phyloP scores from a whole-genome alignment of 2,113 vertebrate species.

The Cyphomyrus plagiostoma region DNA sequence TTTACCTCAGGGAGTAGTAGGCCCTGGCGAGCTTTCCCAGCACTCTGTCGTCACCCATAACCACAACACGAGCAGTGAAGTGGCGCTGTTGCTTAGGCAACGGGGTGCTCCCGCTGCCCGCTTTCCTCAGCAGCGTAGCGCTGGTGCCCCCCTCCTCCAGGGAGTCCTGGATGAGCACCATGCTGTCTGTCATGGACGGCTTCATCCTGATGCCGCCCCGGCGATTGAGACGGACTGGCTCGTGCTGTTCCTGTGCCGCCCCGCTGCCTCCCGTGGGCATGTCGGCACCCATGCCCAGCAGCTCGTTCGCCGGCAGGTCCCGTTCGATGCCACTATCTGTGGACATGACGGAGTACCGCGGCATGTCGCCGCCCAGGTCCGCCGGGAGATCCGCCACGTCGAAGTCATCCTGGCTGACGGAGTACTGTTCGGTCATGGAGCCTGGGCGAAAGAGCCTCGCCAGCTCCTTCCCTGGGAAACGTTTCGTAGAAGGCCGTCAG shows the following conservation, averaged over 20 bases:
- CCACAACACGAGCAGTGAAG: conserved; percentile 75
- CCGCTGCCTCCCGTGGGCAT: not conserved
- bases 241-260: conserved; percentile 33
- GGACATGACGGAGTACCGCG: conserved; percentile 76
- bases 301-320: conserved; percentile 63
- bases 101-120: conserved; percentile 36
- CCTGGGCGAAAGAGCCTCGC: conserved; percentile 66
- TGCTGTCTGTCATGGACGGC: conserved; percentile 49
- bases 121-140: conserved; percentile 54
- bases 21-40: conserved; percentile 80
- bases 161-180: conserved; percentile 63
- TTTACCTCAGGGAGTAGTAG: conserved; percentile 75
- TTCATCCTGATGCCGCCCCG: conserved; percentile 76
- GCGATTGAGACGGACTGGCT: conserved; percentile 61
- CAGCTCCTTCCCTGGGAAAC: conserved; percentile 75
- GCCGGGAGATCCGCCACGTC: conserved; percentile 63
- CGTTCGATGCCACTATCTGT: conserved; percentile 86
- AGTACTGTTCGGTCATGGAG: conserved; percentile 51
- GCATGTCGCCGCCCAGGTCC: conserved; percentile 49
- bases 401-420: conserved; percentile 58
- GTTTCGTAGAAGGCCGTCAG: not conserved
- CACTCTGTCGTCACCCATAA: conserved; percentile 78
- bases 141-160: conserved; percentile 45
- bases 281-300: conserved; percentile 16
- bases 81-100: conserved; percentile 58